phyloP scores from a whole-genome alignment of 2,797 vertebrate genomes.

The Distichodus sexfasciatus region DNA sequence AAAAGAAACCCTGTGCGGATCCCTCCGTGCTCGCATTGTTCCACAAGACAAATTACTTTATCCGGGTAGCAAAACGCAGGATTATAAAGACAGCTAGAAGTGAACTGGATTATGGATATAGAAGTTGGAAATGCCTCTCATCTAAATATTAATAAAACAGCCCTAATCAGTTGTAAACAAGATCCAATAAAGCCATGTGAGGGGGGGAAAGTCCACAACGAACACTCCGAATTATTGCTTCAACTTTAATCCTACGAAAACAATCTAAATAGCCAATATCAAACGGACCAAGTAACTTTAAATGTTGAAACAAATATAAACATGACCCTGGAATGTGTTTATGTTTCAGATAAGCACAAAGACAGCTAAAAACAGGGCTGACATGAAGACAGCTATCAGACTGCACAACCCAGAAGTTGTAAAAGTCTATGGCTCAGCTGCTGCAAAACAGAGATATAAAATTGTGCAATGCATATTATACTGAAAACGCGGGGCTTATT shows the following conservation, averaged over 20 bases:
- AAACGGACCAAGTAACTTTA: too few relatives aligned
- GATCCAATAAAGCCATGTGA: not conserved
- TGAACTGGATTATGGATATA: too few relatives aligned
- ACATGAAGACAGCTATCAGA: too few relatives aligned
- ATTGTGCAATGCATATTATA: not conserved
- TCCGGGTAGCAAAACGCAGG: not conserved
- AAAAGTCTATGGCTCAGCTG: not conserved
- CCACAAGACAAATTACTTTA: constrained; percentile 44
- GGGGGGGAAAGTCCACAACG: not conserved
- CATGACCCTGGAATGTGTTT: too few relatives aligned
- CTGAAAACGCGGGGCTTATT: not conserved
- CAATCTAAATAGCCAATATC: too few relatives aligned
- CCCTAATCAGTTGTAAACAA: not conserved
- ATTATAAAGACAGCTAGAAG: not conserved
- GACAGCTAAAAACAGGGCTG: too few relatives aligned
- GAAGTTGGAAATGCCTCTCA: too few relatives aligned
- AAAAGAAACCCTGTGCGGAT: constrained; percentile 57
- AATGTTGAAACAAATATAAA: too few relatives aligned
- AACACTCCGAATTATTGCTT: not conserved
- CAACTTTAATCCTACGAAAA: too few relatives aligned
- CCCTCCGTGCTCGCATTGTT: constrained; percentile 42
- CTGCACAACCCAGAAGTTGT: not conserved
- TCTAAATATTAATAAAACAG: too few relatives aligned
- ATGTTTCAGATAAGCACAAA: too few relatives aligned
- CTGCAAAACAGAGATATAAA: not conserved